Conservation (phyloP, 2,888 invertebrate species). For the Phytoseiulus persimilis region DNA sequence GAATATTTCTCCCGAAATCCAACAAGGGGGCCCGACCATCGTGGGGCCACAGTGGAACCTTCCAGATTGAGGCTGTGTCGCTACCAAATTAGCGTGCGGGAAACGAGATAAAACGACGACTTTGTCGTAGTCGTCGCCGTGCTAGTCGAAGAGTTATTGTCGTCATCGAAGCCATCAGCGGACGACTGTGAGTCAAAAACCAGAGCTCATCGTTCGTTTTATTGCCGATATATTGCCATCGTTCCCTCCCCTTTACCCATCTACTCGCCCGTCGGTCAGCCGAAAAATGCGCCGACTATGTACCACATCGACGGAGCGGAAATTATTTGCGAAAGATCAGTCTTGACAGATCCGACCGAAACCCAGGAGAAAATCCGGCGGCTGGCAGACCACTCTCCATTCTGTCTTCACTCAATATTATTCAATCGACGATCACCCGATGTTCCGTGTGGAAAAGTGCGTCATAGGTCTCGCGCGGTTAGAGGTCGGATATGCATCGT, state of each 20-base stretch:
- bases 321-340: too few relatives aligned
- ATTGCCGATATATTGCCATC: neutral
- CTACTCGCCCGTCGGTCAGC: neutral
- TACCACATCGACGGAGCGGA: too few relatives aligned
- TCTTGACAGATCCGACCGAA: too few relatives aligned
- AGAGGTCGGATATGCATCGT: neutral
- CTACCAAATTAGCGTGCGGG: neutral
- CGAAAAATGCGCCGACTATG: neutral
- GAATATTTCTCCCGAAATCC: neutral
- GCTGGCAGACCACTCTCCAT: too few relatives aligned
- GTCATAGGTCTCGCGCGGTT: neutral
- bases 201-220: neutral
- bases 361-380: too few relatives aligned
- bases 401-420: too few relatives aligned
- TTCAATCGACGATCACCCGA: neutral
- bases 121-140: too few relatives aligned
- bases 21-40: neutral
- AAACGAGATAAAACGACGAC: neutral
- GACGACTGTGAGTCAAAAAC: neutral
- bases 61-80: neutral
- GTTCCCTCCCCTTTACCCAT: neutral
- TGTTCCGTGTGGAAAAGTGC: neutral
- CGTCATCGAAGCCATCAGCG: neutral
- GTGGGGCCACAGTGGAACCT: neutral
- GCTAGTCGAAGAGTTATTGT: neutral